Percentiles rank a stretch among this genome's conserved stretches.
phyloP scores from a whole-genome alignment of 2,113 vertebrate genomes.

The Marmota flaviventris region DNA sequence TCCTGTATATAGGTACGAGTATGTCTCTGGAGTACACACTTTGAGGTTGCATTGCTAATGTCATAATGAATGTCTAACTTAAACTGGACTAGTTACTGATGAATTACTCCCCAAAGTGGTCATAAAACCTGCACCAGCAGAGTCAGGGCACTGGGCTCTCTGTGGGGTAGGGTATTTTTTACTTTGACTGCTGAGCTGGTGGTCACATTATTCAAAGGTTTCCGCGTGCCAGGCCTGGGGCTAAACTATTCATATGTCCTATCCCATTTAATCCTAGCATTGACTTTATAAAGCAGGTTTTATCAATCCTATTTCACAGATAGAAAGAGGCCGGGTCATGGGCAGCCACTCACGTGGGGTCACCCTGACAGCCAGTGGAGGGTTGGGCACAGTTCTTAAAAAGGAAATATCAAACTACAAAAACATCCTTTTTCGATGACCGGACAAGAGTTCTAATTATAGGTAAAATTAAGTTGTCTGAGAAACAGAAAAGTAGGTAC shows the following conservation, averaged over 20 bases:
- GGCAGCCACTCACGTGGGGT: not conserved
- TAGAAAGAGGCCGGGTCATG: not conserved
- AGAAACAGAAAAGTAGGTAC: not conserved
- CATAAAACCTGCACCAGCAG: not conserved
- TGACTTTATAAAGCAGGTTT: conserved; percentile 27
- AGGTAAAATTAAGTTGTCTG: not conserved
- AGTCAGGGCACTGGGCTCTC: not conserved
- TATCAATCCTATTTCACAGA: conserved; percentile 53
- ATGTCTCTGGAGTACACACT: not conserved
- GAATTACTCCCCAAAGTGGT: not conserved
- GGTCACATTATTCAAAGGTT: not conserved
- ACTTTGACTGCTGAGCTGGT: not conserved
- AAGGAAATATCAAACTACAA: conserved; percentile 35
- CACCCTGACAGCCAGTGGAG: not conserved
- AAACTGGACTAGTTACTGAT: not conserved
- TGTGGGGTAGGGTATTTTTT: not conserved
- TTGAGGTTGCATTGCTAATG: not conserved
- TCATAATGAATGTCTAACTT: not conserved
- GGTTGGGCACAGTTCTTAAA: conserved; percentile 19
- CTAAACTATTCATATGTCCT: not conserved
- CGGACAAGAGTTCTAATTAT: conserved; percentile 33
- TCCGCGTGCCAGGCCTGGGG: conserved; percentile 1
- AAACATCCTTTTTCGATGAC: conserved; percentile 33
- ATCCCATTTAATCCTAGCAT: conserved; percentile 26
- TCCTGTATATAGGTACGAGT: not conserved